Evolutionary conservation across 2,888 invertebrate genomes (phyloP).

Genomic region (Phortica okadai): DNA sequence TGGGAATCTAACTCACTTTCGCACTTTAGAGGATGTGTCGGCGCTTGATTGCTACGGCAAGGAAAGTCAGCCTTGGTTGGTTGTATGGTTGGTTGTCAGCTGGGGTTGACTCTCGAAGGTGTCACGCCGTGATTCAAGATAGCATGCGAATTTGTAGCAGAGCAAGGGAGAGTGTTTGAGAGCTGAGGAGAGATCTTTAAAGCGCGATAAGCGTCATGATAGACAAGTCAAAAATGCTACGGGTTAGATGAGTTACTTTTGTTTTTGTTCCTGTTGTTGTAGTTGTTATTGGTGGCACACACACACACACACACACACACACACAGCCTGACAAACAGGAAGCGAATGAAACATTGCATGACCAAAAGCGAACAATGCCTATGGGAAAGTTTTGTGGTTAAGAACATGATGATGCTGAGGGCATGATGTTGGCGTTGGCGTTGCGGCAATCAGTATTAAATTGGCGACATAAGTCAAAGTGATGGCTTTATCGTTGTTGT

Average conservation of each 20-base stretch:
- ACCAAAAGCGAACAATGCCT: conserved; percentile 14
- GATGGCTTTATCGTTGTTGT: conserved; percentile 14
- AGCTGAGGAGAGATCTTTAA: conserved; percentile 48
- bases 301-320: neutral
- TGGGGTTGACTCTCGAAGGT: neutral
- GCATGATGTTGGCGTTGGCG: neutral
- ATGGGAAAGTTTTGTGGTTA: neutral
- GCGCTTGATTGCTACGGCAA: neutral
- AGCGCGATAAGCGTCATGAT: conserved; percentile 49
- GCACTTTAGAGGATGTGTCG: neutral
- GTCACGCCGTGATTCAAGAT: conserved; percentile 52
- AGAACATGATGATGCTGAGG: too few relatives aligned
- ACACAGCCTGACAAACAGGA: neutral
- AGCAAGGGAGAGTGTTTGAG: too few relatives aligned
- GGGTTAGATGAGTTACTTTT: neutral
- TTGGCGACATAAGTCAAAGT: conserved; percentile 29
- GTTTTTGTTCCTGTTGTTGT: neutral
- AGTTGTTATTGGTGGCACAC: too few relatives aligned
- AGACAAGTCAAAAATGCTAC: neutral
- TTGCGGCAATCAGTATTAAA: conserved; percentile 16
- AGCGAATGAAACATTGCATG: neutral
- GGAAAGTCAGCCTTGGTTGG: neutral
- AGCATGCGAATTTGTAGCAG: conserved; percentile 63
- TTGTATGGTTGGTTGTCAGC: neutral
- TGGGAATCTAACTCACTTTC: conserved; percentile 34